phyloP scores from a whole-genome alignment of 2,113 vertebrate species.

The Camelus bactrianus region DNA sequence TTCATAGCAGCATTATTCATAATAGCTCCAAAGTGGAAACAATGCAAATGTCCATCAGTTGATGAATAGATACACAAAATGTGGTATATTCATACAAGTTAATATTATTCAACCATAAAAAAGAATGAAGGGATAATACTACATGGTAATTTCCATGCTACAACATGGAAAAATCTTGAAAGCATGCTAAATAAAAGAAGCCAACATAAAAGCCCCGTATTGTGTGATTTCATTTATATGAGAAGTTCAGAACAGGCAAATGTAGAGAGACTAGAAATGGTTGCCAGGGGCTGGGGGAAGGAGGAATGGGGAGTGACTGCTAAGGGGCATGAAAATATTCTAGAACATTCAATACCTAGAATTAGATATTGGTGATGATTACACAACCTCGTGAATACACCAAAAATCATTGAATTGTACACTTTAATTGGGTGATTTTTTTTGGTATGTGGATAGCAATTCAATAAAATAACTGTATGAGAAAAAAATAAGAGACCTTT shows the following conservation, averaged over 20 bases:
- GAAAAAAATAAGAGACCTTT: not conserved
- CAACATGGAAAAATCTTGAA: not conserved
- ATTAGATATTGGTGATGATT: not conserved
- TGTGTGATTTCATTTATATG: not conserved
- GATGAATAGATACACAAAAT: conserved; percentile 19
- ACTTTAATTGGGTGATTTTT: not conserved
- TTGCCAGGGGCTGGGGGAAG: not conserved
- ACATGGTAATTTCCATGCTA: not conserved
- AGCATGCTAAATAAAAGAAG: conserved; percentile 22
- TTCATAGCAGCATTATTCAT: conserved; percentile 6
- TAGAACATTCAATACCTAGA: conserved; percentile 36
- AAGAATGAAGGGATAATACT: not conserved
- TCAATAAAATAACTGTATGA: conserved; percentile 4
- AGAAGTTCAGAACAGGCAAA: not conserved
- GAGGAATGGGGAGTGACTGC: not conserved
- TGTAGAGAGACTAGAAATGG: not conserved
- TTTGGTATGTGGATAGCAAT: not conserved
- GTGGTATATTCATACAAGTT: not conserved
- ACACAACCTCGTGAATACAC: not conserved
- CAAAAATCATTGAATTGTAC: not conserved
- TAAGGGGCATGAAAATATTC: not conserved
- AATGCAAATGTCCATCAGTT: not conserved
- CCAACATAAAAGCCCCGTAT: not conserved
- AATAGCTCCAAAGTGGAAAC: not conserved
- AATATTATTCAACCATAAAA: not conserved